Conservation (phyloP, 2,113 vertebrate species). For the Syngnathoides biaculeatus region DNA sequence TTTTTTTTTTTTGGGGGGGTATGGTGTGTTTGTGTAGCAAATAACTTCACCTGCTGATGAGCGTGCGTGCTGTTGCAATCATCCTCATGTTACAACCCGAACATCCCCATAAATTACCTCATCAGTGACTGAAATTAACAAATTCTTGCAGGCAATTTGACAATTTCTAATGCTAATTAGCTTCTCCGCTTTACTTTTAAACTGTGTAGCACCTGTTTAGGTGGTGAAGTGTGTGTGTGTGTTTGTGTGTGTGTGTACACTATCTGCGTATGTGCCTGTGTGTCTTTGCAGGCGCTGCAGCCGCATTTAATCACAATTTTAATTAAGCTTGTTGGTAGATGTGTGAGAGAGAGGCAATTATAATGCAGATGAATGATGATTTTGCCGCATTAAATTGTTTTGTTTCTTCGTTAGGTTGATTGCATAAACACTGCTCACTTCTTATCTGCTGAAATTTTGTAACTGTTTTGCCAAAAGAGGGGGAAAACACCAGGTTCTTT, state of each 20-base stretch:
- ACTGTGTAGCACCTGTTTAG: constrained; percentile 99
- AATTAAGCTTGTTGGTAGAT: constrained; percentile 99
- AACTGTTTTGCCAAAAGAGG: constrained; percentile 91
- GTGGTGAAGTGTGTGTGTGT: constrained; percentile 81
- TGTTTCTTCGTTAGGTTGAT: constrained; percentile 99
- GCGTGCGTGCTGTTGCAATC: constrained; percentile 81
- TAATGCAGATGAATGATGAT: constrained; percentile 99
- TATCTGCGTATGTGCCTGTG: constrained; percentile 60
- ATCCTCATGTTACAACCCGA: constrained; percentile 82
- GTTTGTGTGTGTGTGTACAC: constrained; percentile 76
- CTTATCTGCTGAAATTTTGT: constrained; percentile 98
- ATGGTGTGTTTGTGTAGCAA: constrained; percentile 6
- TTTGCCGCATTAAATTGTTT: constrained; percentile 99
- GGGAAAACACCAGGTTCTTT: constrained; percentile 81
- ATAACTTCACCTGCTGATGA: constrained; percentile 89
- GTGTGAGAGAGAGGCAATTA: constrained; percentile 99
- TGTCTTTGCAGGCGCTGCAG: constrained; percentile 97
- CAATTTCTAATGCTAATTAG: constrained; percentile 99
- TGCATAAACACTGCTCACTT: constrained; percentile 98
- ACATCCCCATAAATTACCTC: constrained; percentile 99
- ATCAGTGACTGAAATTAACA: constrained; percentile 99
- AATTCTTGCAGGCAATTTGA: constrained; percentile 99
- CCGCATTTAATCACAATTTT: constrained; percentile 99
- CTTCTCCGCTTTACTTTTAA: constrained; percentile 99
- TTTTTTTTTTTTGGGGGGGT: background rate